Conservation (phyloP, 2,113 vertebrate species). For the Drymodes brunneopygia region DNA sequence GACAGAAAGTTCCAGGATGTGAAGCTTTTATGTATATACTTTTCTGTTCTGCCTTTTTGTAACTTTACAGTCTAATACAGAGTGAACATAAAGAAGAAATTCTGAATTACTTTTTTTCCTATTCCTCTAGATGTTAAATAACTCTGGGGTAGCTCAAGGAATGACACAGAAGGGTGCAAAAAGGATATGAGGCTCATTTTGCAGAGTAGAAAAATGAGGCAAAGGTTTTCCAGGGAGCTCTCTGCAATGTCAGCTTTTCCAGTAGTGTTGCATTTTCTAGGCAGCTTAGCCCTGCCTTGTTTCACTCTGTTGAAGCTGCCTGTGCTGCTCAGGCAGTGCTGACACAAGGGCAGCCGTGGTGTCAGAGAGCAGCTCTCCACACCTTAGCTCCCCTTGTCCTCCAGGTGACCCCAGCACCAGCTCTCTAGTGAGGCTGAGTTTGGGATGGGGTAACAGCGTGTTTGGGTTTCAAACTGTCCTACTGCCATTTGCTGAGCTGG, state of each 20-base stretch:
- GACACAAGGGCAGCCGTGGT: rapidly evolving
- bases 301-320: neutral
- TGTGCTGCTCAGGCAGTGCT: neutral
- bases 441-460: neutral
- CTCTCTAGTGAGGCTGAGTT: neutral
- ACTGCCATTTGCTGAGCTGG: rapidly evolving
- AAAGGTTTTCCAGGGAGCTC: neutral
- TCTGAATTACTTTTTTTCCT: neutral
- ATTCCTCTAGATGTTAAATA: neutral
- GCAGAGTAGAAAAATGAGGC: neutral
- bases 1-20: neutral
- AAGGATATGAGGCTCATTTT: neutral
- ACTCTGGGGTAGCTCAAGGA: neutral
- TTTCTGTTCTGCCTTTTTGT: neutral
- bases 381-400: neutral
- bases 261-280: neutral
- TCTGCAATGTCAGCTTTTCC: neutral
- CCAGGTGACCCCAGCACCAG: rapidly evolving
- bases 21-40: neutral
- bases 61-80: neutral
- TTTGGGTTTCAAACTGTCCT: neutral
- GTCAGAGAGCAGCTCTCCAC: neutral
- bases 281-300: neutral
- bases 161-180: neutral
- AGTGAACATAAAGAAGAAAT: neutral